Conservation (phyloP, 2,797 vertebrate genomes). For the Amblyraja radiata region DNA sequence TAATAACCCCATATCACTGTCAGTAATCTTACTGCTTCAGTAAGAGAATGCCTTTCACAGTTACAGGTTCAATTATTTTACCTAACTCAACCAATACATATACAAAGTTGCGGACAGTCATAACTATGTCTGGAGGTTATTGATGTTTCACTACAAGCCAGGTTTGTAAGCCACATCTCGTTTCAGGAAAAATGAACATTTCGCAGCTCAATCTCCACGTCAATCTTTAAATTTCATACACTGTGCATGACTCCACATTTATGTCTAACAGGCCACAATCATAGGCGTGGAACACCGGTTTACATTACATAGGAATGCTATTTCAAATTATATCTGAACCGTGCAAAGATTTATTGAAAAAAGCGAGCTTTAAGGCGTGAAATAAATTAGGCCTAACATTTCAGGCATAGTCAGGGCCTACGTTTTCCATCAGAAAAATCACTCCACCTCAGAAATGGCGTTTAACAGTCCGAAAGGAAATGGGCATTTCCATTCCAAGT, state of each 20-base stretch:
- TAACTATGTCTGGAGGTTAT: too few species aligned
- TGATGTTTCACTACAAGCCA: neutral
- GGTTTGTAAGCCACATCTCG: neutral
- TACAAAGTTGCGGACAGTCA: neutral
- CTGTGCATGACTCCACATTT: conserved; percentile 23
- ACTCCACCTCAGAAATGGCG: conserved; percentile 76
- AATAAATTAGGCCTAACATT: conserved; percentile 48
- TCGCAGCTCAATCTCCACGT: too few species aligned
- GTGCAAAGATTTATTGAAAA: neutral
- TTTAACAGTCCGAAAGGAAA: conserved; percentile 54
- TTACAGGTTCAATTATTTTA: neutral
- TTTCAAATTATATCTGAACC: neutral
- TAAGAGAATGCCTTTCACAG: neutral
- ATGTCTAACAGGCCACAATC: too few species aligned
- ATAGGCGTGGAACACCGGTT: neutral
- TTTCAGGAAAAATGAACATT: neutral
- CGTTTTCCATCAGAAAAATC: conserved; percentile 50
- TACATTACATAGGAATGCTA: neutral
- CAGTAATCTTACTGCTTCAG: neutral
- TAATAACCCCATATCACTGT: neutral
- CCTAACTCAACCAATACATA: neutral
- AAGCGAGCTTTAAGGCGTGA: neutral
- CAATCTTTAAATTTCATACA: neutral
- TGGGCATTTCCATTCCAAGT: neutral
- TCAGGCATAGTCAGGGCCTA: conserved; percentile 55